These are phyloP conservation scores for Alethe castanea DNA, from an alignment of 2,113 vertebrate genomes.

Conservation along the genomic window DNA sequence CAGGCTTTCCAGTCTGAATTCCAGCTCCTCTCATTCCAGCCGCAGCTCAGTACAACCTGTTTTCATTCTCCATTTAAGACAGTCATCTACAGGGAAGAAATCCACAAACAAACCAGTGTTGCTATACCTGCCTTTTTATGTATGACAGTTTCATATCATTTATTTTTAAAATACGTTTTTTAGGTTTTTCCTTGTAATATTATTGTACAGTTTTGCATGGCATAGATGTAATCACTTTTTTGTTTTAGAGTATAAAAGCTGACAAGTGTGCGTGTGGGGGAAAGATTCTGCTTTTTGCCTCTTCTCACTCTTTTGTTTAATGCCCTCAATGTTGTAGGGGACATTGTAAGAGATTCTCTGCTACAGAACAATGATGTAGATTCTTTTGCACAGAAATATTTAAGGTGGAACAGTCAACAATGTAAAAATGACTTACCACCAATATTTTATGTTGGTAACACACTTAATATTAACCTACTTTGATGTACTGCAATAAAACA, in stretches of 20 bases:
- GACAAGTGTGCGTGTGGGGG: slow-evolving; percentile 66
- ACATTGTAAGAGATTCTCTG: slow-evolving; percentile 87
- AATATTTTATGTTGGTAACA: slow-evolving; percentile 86
- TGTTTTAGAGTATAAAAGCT: slow-evolving; percentile 77
- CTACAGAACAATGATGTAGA: slow-evolving; percentile 87
- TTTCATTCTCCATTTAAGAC: neutral
- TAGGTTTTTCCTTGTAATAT: slow-evolving; percentile 91
- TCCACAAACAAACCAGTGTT: slow-evolving; percentile 72
- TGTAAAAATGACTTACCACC: slow-evolving; percentile 84
- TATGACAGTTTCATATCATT: slow-evolving; percentile 87
- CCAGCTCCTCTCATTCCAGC: neutral
- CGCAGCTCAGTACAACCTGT: neutral
- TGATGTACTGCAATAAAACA: slow-evolving; percentile 98
- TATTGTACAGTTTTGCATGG: slow-evolving; percentile 99
- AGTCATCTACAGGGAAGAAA: slow-evolving; percentile 45
- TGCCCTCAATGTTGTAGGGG: slow-evolving; percentile 81
- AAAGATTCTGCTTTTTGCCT: slow-evolving; percentile 69
- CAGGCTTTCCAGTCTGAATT: neutral
- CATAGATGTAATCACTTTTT: slow-evolving; percentile 93
- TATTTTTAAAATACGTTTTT: slow-evolving; percentile 79
- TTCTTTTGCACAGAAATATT: slow-evolving; percentile 98
- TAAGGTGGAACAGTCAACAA: slow-evolving; percentile 89
- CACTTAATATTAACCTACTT: slow-evolving; percentile 93
- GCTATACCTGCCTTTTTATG: slow-evolving; percentile 88
- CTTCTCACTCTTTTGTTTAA: slow-evolving; percentile 79